phyloP scores from a whole-genome alignment of 2,797 vertebrate genomes.

The Gobio occitaniae region DNA sequence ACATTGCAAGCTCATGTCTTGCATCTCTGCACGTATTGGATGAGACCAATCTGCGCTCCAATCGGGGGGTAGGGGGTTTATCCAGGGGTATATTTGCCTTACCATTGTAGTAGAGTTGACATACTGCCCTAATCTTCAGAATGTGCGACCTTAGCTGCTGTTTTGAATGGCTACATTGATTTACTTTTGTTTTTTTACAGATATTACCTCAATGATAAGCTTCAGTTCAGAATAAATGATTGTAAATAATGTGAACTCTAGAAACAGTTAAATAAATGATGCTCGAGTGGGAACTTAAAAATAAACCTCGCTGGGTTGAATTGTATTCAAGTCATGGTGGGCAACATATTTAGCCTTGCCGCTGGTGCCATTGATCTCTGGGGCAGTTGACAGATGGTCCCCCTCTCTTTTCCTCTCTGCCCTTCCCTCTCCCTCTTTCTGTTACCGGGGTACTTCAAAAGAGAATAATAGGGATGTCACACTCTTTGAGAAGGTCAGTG shows the following conservation, averaged over 20 bases:
- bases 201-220: not conserved
- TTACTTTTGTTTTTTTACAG: not conserved
- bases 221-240: not conserved
- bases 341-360: slow-evolving; percentile 74
- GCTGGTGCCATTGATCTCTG: slow-evolving; percentile 73
- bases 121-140: slow-evolving; percentile 41
- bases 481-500: slow-evolving; percentile 54
- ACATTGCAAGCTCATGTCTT: slow-evolving; percentile 55
- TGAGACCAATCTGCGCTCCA: slow-evolving; percentile 38
- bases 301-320: slow-evolving; percentile 72
- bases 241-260: not conserved
- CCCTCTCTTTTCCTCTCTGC: slow-evolving; percentile 56
- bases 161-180: not conserved
- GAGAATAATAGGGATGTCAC: slow-evolving; percentile 56
- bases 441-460: slow-evolving; percentile 53
- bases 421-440: slow-evolving; percentile 44
- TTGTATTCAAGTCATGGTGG: slow-evolving; percentile 66
- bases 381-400: slow-evolving; percentile 78
- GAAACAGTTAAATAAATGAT: not conserved
- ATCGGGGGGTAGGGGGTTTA: slow-evolving; percentile 15
- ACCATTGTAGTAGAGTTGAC: slow-evolving; percentile 38
- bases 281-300: slow-evolving; percentile 53
- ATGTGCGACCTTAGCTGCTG: slow-evolving; percentile 14
- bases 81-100: slow-evolving; percentile 28
- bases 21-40: slow-evolving; percentile 43